Base-by-base conservation (phyloP, 1,140 invertebrate genomes). In the Achatina immaculata region DNA sequence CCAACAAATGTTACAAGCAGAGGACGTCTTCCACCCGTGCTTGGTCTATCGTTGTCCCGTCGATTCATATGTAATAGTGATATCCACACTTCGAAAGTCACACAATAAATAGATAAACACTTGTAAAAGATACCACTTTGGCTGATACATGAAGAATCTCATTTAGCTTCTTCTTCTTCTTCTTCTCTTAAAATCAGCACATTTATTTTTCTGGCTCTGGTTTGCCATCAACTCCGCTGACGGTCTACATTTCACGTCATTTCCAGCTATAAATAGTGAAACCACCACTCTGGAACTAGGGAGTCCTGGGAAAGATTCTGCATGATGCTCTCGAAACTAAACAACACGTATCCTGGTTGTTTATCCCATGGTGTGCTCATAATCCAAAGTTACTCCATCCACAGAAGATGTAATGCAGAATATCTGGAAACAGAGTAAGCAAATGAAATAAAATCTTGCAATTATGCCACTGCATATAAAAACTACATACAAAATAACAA, bases 1-100 rank as follows among this genome's bases (percentile, higher is more conserved):
- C 86, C 86, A 55, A 84, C 84, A 77, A 86, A 87, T 19, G 87
- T 86, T 24, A 82, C 80, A 75, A 89, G 82, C 48, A 89, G 82
- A 14, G 88, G 88, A 68, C 88, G 81, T 80, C 88, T 83, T 58
- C 88, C 88, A 58, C 81, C 75, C 31, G 76, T 68, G 48, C 77
- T 80, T 72, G 72, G 83, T 73, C 82, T 76, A 38, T 84, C 82
- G 36, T 73, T 78, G 55, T 86, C 83, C 78, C 82, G 85, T 45
- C 87, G 84, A 66, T 80, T 85, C 86, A 87, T 86, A 62, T 2
- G 78, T 72, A 65, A 81, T 34, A 68, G 36, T 79, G 73, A 51
- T 40, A 51, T 65, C 43, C 31, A 45, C n/a, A n/a, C 40, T 80
- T 69, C 62, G 82, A 74, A 81, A 76, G 58, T 71, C 78, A 55